Evolutionary conservation across 2,888 invertebrate genomes (phyloP).

Genomic region (Diplazon laetatorius): DNA sequence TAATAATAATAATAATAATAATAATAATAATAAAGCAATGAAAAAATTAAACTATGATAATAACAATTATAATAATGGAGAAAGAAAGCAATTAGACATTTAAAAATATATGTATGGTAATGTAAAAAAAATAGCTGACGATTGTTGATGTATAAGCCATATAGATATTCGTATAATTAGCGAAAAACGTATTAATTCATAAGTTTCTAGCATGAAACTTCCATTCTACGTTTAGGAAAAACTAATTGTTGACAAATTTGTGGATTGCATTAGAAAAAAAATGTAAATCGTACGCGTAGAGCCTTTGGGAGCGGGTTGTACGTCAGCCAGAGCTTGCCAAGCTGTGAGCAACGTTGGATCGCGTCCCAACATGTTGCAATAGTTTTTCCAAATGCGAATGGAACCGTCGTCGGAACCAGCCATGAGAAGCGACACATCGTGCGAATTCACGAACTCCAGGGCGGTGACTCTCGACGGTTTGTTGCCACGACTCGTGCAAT

Average conservation of each 20-base stretch:
- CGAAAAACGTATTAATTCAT: no score
- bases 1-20: slow-evolving; percentile 2
- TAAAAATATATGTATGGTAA: no score
- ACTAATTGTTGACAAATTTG: no score
- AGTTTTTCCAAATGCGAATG: slow-evolving; percentile 87
- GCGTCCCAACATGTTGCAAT: slow-evolving; percentile 78
- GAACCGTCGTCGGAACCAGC: slow-evolving; percentile 91
- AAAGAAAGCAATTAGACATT: no score
- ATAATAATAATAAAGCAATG: background rate
- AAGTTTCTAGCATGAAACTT: no score
- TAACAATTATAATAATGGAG: no score
- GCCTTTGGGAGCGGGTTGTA: slow-evolving; percentile 82
- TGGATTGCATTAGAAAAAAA: no score
- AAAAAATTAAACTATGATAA: no score
- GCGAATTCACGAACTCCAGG: slow-evolving; percentile 93
- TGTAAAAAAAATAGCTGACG: no score
- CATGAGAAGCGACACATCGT: slow-evolving; percentile 90
- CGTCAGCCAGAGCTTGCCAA: slow-evolving; percentile 92
- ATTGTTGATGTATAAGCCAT: no score
- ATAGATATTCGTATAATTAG: no score
- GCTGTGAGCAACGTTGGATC: slow-evolving; percentile 86
- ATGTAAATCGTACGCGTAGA: slow-evolving; percentile 73
- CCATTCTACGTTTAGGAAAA: no score
- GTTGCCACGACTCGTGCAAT: slow-evolving; percentile 84
- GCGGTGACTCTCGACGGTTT: slow-evolving; percentile 89